Evolutionary conservation across 2,113 vertebrate genomes (phyloP), one percentile per base, ranked within the genome.

Genomic region (Synodontis membranacea): DNA sequence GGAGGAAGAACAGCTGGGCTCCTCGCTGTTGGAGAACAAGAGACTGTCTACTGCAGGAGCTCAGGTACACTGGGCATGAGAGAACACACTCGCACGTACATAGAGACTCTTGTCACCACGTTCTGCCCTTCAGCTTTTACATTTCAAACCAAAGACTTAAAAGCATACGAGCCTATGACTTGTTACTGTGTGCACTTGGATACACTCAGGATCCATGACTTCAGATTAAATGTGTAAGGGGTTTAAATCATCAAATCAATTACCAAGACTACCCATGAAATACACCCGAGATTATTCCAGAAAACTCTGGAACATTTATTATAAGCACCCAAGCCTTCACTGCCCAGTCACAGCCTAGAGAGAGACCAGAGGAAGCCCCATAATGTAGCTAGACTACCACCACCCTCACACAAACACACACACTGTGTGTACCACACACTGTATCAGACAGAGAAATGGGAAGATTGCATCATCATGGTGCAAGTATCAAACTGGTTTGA

Each of bases 51-150:
- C 91, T 79, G 68, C 89, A 0, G 92, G 87, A n/a, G 84, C 92
- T 50, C 94, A 95, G 90, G 94, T 95, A 83, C 93, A 93, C 91
- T 96, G 95, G 94, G 88, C 72, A 1, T 96, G 86, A 93, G 75
- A 25, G 34, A 17, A 28, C 52, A 60, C 44, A n/a, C 52, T 50
- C 8, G 52, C 48, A 39, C 15, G 9, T 74, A 70, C 81, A 37
- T 44, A 50, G 28, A n/a, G 60, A 54, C 58, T 25, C 34, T 31
- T 44, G 50, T 25, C 84, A 46, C 74, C 34, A n/a, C 52, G 60
- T 48, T 39, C 2, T 2, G 68, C 75, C 60, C 76, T 75, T 58
- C 48, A 64, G 83, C 75, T 88, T 80, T 52, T 83, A 88, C 60
- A 83, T 80, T 58, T 31, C 48, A 76, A 88, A 87, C 88, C 81